These are phyloP conservation scores for Aphidius gifuensis DNA, from an alignment of 1,140 invertebrate genomes.

Conservation along the genomic window DNA sequence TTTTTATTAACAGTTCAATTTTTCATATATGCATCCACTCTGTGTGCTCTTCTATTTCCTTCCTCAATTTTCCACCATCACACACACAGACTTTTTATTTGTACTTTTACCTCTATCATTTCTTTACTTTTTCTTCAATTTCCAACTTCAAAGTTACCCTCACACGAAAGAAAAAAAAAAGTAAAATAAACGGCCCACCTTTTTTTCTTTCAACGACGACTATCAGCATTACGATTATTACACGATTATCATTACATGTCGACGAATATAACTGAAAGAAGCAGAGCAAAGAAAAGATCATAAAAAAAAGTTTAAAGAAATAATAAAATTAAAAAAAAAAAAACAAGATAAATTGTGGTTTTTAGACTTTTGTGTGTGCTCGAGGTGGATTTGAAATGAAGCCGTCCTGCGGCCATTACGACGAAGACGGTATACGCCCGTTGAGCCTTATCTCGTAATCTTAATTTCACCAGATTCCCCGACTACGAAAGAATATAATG, in stretches of 20 bases:
- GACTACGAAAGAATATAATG: conserved; percentile 35
- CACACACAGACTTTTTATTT: not conserved
- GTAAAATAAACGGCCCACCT: not conserved
- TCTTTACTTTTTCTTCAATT: conserved; percentile 12
- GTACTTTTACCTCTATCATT: not conserved
- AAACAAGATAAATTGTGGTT: conserved; percentile 3
- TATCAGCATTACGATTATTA: conserved; percentile 35
- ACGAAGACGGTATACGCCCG: conserved; percentile 20
- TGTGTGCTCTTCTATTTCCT: not conserved
- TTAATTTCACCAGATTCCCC: conserved; percentile 42
- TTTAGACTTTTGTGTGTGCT: conserved; percentile 16
- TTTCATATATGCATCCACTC: no score
- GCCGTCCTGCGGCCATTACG: conserved; percentile 27
- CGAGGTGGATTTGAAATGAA: conserved; percentile 37
- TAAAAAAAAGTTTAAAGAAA: conserved; percentile 5
- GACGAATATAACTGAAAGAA: conserved; percentile 10
- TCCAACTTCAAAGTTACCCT: conserved; percentile 6
- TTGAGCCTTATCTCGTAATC: conserved; percentile 38
- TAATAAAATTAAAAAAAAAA: conserved; percentile 1
- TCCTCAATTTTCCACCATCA: not conserved
- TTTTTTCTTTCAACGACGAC: conserved; percentile 11
- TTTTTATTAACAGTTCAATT: no score
- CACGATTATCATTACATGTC: conserved; percentile 37
- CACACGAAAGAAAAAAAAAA: conserved; percentile 7
- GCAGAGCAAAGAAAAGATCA: not conserved